Base-by-base conservation (phyloP, 2,888 invertebrate genomes). In the Carabus problematicus region DNA sequence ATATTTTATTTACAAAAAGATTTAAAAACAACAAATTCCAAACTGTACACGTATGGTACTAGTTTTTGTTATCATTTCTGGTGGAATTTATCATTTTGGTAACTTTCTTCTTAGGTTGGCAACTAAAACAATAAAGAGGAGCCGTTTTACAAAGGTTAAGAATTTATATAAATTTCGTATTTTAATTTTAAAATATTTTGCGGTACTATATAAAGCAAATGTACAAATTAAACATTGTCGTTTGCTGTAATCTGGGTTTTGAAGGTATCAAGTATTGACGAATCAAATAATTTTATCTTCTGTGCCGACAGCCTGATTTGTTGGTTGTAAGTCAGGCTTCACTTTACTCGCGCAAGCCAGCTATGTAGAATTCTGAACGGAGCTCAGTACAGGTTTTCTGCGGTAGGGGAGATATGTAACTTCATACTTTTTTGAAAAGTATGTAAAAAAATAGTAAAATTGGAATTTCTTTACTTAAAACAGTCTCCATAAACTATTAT, bases 1-100 rank as follows among this genome's bases (percentile, higher is more conserved):
- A 11, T 56, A 29, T 64, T 55, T 41, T 29, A 56, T 55, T 55
- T 45, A 67, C 1, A 52, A 67, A 67, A 60, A n/a, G 41, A 60
- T 19, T 29, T 43, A 66, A 60, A 67, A 60, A 60, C 42, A 8
- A 16, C 16, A 67, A 64, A 60, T 67, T 60, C 67, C 60, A 18
- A 7, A 56, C 9, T 54, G 64, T 67, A 67, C 60, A 60, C 47
- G 67, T 60, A 60, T 42, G 29, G 52, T 59, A 59, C 67, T 60
- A 67, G 67, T 67, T 67, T 67, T 67, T 67, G 67, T 67, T 19
- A 60, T 41, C 55, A 16, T 60, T 67, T 60, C 41, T 67, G 60
- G 67, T 67, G 67, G 60, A 42, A 60, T 67, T 67, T 42, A 60
- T 42, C 42, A 55, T 54, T 54, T 49, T 49, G 43, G 67, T 40